Conservation (phyloP, 1,140 invertebrate genomes). For the Sminthurinus signatus region DNA sequence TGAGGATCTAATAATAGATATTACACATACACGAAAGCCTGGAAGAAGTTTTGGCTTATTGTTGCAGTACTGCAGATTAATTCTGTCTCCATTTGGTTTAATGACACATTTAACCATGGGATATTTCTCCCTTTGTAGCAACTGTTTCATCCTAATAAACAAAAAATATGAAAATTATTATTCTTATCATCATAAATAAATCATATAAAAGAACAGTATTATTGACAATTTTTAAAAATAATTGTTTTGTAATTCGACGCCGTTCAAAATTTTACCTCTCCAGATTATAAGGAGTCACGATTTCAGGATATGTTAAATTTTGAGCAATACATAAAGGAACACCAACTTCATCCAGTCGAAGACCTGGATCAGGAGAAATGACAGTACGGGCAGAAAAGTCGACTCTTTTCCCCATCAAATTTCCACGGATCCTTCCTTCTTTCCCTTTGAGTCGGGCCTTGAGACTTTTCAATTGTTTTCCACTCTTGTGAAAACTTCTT, state of each 20-base stretch:
- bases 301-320: conserved; percentile 98
- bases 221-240: not conserved
- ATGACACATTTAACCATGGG: conserved; percentile 99
- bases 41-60: conserved; percentile 94
- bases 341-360: conserved; percentile 97
- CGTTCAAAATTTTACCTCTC: conserved; percentile 61
- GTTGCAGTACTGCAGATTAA: conserved; percentile 96
- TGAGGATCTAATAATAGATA: too few species aligned
- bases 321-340: conserved; percentile 97
- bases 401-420: conserved; percentile 99
- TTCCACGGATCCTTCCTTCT: conserved; percentile 96
- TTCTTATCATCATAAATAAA: not conserved
- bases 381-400: conserved; percentile 99
- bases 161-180: conserved; percentile 22
- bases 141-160: conserved; percentile 78
- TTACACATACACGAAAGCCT: conserved; percentile 69
- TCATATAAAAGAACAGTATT: not conserved
- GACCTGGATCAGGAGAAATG: conserved; percentile 99
- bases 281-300: conserved; percentile 99
- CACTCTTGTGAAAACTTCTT: conserved; percentile 96
- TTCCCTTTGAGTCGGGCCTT: conserved; percentile 88
- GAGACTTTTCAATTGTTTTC: conserved; percentile 94
- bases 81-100: conserved; percentile 94
- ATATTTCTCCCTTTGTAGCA: conserved; percentile 98
- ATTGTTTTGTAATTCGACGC: not conserved